Evolutionary conservation across 1,140 invertebrate genomes (phyloP).

Genomic region (Atopsyche davidsoni): DNA sequence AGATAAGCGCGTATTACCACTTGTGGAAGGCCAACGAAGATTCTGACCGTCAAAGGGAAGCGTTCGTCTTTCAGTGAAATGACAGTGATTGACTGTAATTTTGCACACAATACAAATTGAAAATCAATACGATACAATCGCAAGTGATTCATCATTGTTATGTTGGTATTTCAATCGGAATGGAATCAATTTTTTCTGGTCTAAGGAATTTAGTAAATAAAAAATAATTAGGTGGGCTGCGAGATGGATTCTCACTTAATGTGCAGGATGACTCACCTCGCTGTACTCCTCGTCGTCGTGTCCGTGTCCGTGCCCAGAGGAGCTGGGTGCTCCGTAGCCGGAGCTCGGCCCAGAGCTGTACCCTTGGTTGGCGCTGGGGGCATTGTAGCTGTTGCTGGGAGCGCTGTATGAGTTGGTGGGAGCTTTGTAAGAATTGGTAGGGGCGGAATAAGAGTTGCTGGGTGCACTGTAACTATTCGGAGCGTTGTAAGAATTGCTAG

Average conservation of each 20-base stretch:
- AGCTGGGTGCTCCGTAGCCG: not conserved
- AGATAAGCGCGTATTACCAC: too few relatives aligned
- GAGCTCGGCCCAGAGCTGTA: slow-evolving; percentile 6
- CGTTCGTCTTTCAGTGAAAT: not conserved
- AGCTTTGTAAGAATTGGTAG: slow-evolving; percentile 1
- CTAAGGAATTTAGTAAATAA: not conserved
- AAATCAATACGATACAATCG: not conserved
- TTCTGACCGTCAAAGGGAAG: not conserved
- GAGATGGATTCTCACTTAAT: too few relatives aligned
- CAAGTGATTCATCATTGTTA: not conserved
- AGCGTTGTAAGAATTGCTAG: slow-evolving; percentile 15
- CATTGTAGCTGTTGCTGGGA: slow-evolving; percentile 10
- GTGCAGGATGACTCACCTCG: too few relatives aligned
- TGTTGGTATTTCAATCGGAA: not conserved
- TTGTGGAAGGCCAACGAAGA: too few relatives aligned
- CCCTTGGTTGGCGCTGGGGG: slow-evolving; percentile 3
- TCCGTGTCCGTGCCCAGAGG: slow-evolving; percentile 23
- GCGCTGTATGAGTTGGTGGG: not conserved
- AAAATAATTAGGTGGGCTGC: slow-evolving; percentile 30
- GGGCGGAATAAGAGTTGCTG: slow-evolving; percentile 6
- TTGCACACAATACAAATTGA: not conserved
- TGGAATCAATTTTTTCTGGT: not conserved
- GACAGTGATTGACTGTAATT: not conserved
- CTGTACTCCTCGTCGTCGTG: slow-evolving; percentile 26
- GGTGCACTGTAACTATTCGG: slow-evolving; percentile 14